Base-by-base conservation (phyloP, 2,888 invertebrate species). In the Cheilosia soror region DNA sequence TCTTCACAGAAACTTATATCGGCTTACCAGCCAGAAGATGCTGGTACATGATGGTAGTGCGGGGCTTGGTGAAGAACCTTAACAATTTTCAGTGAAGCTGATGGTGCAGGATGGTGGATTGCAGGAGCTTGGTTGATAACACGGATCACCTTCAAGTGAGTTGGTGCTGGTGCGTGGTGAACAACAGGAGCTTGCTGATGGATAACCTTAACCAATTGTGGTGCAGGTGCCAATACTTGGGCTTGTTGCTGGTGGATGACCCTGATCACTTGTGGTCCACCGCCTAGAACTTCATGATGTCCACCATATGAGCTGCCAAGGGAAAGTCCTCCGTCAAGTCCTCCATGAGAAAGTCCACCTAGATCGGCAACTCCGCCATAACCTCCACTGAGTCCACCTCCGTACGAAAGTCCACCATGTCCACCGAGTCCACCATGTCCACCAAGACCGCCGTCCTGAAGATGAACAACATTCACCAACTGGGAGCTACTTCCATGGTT, bases 21-120 rank as follows among this genome's bases (percentile, higher is more conserved):
- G 5, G 6, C 31, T 77, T 55, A 77, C 69, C 68, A 77, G 20
- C 68, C 69, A 44, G 49, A 27, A 49, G 13, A 13, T 5, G 51
- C 25, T 51, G 75, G 65, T 15, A 6, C 15, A 29, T 53, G 53
- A 53, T 66, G 66, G 15, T 44, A 55, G 4, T 44, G 13, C 15
- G 69, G 69, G 5, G 53, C 37, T 37, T 77, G 69, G 25, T 69
- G 68, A 7, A 77, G 20, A 25, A 77, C 69, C 55, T 69, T 77
- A 13, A 77, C 62, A 29, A 77, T 47, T 4, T 44, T 77, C 27
- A 77, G 5, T 9, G 20, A 37, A 33, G 77, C 62, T 62, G 77
- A 55, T 62, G 69, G 75, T 2, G 62, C 65, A 37, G 37, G 55
- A 42, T 73, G 72, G 6, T 73, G 72, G n/a, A 62, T 11, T n/a